Conservation (phyloP, 2,113 vertebrate genomes). For the Lynx canadensis region DNA sequence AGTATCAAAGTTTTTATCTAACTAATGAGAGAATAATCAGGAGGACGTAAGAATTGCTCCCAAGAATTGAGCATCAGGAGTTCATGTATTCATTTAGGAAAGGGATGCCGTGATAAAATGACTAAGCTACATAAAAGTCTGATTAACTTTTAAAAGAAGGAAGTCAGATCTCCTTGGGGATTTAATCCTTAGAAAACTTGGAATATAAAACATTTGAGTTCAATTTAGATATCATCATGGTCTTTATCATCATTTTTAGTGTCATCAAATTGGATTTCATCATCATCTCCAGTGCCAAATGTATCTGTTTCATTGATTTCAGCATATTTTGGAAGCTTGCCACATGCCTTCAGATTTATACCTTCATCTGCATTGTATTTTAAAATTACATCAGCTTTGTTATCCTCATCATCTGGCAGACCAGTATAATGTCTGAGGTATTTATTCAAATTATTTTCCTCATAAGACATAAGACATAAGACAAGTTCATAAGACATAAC, state of each 20-base stretch:
- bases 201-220: not conserved
- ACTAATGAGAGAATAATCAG: not conserved
- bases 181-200: conserved; percentile 3
- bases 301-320: conserved; percentile 91
- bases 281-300: conserved; percentile 88
- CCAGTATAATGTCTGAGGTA: conserved; percentile 87
- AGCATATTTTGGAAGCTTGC: conserved; percentile 91
- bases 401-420: conserved; percentile 90
- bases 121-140: not conserved
- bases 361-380: conserved; percentile 91
- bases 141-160: not conserved
- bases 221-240: conserved; percentile 85
- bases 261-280: conserved; percentile 91
- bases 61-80: not conserved
- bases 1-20: conserved; percentile 1
- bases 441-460: conserved; percentile 92
- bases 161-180: not conserved
- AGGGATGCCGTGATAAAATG: conserved; percentile 11
- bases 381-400: conserved; percentile 90
- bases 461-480: conserved; percentile 88
- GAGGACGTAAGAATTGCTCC: not conserved
- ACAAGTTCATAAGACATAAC: conserved; percentile 86
- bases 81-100: conserved; percentile 5
- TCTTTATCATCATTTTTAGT: conserved; percentile 89
- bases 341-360: conserved; percentile 89